Conservation (phyloP, 2,113 vertebrate species). For the Macrotis lagotis region DNA sequence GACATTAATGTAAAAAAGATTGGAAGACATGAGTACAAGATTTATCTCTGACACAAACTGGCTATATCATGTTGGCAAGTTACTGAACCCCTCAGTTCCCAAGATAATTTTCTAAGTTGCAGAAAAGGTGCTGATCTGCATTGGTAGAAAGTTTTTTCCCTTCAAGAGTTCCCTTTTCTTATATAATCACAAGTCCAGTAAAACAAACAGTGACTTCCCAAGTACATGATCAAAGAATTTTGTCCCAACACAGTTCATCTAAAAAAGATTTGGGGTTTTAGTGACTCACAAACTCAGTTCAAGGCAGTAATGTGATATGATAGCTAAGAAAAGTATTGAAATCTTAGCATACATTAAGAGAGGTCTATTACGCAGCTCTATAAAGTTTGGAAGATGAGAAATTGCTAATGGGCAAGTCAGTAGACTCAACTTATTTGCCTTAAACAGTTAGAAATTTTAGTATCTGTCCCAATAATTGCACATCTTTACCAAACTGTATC, state of each 20-base stretch:
- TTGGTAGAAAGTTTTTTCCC: not conserved
- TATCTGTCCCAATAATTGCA: not conserved
- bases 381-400: not conserved
- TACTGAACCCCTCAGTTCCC: not conserved
- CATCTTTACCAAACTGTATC: not conserved
- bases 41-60: not conserved
- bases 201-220: not conserved
- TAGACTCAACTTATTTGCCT: not conserved
- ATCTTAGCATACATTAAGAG: not conserved
- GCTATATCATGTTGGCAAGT: not conserved
- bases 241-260: not conserved
- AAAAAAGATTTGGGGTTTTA: not conserved
- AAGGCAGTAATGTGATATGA: not conserved
- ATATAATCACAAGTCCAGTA: not conserved
- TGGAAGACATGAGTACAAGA: not conserved
- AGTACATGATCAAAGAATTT: not conserved
- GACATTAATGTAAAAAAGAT: not conserved
- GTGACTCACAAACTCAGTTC: not conserved
- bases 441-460: not conserved
- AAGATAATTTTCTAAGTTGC: not conserved
- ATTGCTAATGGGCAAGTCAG: not conserved
- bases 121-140: not conserved
- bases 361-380: not conserved
- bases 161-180: not conserved
- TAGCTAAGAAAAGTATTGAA: not conserved